These are phyloP conservation scores for Lasioglossum zephyrum DNA, from an alignment of 2,888 invertebrate species.

Conservation along the genomic window DNA sequence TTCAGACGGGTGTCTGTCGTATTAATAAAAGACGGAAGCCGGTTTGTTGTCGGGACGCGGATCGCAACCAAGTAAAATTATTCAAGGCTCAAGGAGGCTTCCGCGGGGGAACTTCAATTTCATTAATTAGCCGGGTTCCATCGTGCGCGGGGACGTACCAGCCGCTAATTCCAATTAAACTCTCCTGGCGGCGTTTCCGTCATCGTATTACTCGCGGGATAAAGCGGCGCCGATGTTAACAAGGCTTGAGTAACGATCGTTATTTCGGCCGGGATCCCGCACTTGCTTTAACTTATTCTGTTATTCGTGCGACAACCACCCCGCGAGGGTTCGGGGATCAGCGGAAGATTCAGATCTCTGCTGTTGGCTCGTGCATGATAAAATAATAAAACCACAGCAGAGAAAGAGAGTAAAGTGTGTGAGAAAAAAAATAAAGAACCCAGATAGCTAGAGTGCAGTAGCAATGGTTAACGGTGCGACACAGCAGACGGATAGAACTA, in stretches of 20 bases:
- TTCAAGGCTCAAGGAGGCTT: background rate
- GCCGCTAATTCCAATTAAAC: slow-evolving; percentile 16
- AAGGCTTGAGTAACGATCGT: slow-evolving; percentile 28
- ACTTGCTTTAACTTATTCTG: slow-evolving; percentile 19
- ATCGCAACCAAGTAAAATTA: background rate
- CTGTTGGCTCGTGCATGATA: slow-evolving; percentile 38
- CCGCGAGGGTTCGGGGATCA: background rate
- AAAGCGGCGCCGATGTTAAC: slow-evolving; percentile 19
- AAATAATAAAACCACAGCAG: background rate
- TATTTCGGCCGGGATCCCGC: slow-evolving; percentile 7
- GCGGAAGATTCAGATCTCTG: background rate
- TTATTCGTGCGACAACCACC: background rate
- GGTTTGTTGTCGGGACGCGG: background rate
- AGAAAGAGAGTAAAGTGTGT: background rate
- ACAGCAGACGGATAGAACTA: slow-evolving; percentile 83
- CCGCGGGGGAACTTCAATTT: slow-evolving; percentile 1
- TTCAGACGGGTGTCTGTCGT: background rate
- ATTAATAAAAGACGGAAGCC: background rate
- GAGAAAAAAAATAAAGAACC: slow-evolving; percentile 8
- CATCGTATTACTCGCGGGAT: slow-evolving; percentile 20
- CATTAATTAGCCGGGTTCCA: slow-evolving; percentile 9
- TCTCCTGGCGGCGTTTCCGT: slow-evolving; percentile 14
- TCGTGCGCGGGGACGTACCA: background rate
- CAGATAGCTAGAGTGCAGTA: slow-evolving; percentile 65
- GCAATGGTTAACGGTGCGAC: slow-evolving; percentile 77